These are phyloP conservation scores for Lacerta viridis DNA, from an alignment of 2,797 vertebrate species.

Conservation along the genomic window DNA sequence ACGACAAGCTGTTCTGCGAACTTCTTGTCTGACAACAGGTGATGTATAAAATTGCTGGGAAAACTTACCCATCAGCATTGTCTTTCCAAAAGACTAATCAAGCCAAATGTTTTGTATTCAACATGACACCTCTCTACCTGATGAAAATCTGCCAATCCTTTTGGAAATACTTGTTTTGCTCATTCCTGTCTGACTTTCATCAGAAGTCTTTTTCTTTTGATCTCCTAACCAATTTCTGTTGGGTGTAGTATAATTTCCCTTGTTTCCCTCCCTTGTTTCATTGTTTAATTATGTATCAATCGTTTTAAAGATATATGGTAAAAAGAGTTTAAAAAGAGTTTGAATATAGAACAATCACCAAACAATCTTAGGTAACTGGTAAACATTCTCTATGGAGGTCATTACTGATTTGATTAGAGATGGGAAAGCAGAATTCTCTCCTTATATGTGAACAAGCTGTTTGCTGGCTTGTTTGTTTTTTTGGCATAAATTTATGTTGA, in stretches of 20 bases:
- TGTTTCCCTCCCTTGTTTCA: not conserved
- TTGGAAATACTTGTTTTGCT: not conserved
- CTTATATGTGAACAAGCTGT: constrained; percentile 19
- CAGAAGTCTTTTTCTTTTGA: not conserved
- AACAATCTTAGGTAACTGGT: not conserved
- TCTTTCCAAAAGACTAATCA: not conserved
- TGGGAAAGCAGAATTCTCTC: not conserved
- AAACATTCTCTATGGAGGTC: constrained; percentile 1
- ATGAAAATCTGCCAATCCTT: not conserved
- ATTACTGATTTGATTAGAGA: constrained; percentile 12
- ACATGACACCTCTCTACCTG: not conserved
- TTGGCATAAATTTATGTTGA: not conserved
- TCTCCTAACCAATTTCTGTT: not conserved
- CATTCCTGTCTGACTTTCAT: not conserved
- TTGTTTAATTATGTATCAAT: not conserved
- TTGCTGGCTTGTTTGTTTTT: too few species aligned
- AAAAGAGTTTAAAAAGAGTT: not conserved
- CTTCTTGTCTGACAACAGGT: not conserved
- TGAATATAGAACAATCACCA: not conserved
- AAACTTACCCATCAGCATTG: not conserved
- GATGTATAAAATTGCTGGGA: not conserved
- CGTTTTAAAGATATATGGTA: not conserved
- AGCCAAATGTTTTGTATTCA: not conserved
- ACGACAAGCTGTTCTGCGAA: not conserved
- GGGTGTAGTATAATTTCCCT: not conserved